phyloP scores from a whole-genome alignment of 2,797 vertebrate genomes.

The Oreochromis mossambicus region DNA sequence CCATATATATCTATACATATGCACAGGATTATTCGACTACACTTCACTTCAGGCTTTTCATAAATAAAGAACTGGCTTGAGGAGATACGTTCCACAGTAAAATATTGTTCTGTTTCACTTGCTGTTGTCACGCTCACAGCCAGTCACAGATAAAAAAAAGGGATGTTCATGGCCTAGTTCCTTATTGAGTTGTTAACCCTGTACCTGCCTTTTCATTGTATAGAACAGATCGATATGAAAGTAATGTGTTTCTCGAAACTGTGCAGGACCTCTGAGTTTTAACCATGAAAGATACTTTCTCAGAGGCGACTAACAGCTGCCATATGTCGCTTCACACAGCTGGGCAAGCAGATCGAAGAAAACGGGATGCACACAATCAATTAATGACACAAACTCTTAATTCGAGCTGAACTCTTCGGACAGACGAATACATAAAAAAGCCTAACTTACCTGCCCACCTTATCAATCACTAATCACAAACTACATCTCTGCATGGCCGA shows the following conservation, averaged over 20 bases:
- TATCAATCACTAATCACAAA: not conserved
- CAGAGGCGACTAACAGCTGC: not conserved
- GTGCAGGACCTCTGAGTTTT: not conserved
- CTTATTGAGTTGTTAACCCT: conserved; percentile 64
- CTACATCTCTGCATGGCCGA: conserved; percentile 12
- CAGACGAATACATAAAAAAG: not conserved
- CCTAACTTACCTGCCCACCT: not conserved
- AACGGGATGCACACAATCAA: not conserved
- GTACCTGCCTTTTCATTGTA: not conserved
- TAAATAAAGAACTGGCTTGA: not conserved
- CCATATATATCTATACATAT: not conserved
- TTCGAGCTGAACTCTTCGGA: not conserved
- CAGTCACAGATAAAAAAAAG: conserved; percentile 52
- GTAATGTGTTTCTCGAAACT: not conserved
- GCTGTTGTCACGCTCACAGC: conserved; percentile 9
- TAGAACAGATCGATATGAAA: not conserved
- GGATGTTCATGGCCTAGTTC: conserved; percentile 73
- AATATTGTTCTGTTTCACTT: conserved; percentile 9
- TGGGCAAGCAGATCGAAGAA: not conserved
- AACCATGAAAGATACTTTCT: not conserved
- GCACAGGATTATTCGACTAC: not conserved
- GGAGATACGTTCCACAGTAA: not conserved
- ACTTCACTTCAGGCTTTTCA: not conserved
- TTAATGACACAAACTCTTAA: not conserved
- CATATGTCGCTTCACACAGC: not conserved